A percentile compares a stretch with the other conserved stretches of the same genome.
These are phyloP conservation scores for Dryobota labecula DNA, from an alignment of 2,888 invertebrate species.

Conservation along the genomic window DNA sequence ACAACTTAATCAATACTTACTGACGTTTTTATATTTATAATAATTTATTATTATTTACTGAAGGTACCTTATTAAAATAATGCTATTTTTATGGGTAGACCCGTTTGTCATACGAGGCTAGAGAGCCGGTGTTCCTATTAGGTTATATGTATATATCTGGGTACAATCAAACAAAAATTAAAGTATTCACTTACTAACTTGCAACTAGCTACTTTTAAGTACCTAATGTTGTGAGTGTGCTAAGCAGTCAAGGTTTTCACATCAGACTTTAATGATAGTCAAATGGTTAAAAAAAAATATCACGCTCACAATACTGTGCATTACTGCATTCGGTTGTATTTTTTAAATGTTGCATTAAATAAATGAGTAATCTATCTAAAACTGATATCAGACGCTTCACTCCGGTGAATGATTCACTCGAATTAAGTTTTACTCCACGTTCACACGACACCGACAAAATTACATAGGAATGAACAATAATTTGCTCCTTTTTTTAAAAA, in stretches of 20 bases:
- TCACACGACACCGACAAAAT: neutral
- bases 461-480: neutral
- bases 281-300: neutral
- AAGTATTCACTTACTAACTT: neutral
- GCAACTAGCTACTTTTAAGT: too few relatives aligned
- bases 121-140: conserved; percentile 64
- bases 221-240: neutral
- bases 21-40: conserved; percentile 68
- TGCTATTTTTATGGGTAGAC: conserved; percentile 84
- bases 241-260: too few relatives aligned
- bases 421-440: neutral
- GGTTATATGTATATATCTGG: conserved; percentile 39
- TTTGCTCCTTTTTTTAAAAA: neutral
- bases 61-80: conserved; percentile 85
- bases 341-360: neutral
- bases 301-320: neutral
- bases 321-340: too few relatives aligned
- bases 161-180: conserved; percentile 19
- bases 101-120: conserved; percentile 79
- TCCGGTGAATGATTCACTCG: neutral
- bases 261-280: neutral
- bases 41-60: conserved; percentile 84
- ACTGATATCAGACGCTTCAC: neutral
- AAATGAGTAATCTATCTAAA: neutral
- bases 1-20: conserved; percentile 47